Percentiles rank a stretch among this genome's conserved stretches.
phyloP scores from a whole-genome alignment of 2,797 vertebrate genomes.

The Hoplostethus mediterraneus region DNA sequence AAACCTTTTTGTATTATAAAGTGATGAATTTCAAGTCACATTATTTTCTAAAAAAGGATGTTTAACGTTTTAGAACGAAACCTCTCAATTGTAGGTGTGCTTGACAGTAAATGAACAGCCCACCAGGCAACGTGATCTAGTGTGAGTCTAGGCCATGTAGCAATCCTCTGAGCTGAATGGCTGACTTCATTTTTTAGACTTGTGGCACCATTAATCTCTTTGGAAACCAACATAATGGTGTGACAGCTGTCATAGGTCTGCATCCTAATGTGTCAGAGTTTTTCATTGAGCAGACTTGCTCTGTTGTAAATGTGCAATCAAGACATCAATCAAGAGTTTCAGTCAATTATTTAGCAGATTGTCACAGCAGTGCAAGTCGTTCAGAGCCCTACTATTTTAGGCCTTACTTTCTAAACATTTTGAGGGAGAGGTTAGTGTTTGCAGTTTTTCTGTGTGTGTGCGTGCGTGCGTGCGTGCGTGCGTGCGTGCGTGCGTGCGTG shows the following conservation, averaged over 20 bases:
- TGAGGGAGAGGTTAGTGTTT: constrained; percentile 26
- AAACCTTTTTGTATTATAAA: no score
- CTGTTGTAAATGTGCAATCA: constrained; percentile 55
- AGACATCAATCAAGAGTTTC: constrained; percentile 63
- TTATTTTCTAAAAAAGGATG: background rate
- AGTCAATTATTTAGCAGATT: constrained; percentile 59
- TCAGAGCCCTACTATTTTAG: constrained; percentile 40
- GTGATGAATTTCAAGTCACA: no score
- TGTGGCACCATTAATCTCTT: constrained; percentile 49
- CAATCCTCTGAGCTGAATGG: constrained; percentile 19
- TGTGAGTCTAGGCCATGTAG: constrained; percentile 10
- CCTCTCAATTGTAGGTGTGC: background rate
- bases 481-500: constrained; percentile 1
- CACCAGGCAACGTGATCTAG: constrained; percentile 13
- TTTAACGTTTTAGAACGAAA: background rate
- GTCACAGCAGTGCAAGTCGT: constrained; percentile 23
- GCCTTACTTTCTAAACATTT: constrained; percentile 39
- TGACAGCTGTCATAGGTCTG: constrained; percentile 43
- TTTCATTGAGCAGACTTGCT: constrained; percentile 44
- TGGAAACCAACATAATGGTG: constrained; percentile 50
- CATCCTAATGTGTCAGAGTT: constrained; percentile 47
- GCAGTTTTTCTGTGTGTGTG: background rate
- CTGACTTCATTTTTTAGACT: constrained; percentile 38
- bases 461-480: background rate
- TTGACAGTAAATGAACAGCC: background rate